Percentiles rank a stretch among this genome's conserved stretches.
Conservation (phyloP, 2,888 invertebrate genomes). For the Thecophora atra region DNA sequence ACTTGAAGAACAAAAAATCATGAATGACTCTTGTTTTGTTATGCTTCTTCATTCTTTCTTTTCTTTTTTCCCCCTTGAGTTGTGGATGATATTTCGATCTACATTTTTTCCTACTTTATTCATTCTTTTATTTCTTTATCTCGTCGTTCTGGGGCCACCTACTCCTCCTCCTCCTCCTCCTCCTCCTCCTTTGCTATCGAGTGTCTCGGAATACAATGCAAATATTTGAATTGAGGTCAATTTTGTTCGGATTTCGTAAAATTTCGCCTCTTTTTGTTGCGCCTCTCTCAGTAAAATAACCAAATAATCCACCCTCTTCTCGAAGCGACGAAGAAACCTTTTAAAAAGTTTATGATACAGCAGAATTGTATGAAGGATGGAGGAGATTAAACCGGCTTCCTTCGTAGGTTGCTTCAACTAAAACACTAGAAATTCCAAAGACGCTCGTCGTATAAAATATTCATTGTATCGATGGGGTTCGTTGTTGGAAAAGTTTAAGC, state of each 20-base stretch:
- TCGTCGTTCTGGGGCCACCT: too few relatives aligned
- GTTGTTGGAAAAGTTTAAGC: too few relatives aligned
- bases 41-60: slow-evolving; percentile 1
- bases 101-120: background rate
- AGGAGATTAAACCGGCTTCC: too few relatives aligned
- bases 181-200: slow-evolving; percentile 6
- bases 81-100: too few relatives aligned
- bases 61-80: background rate
- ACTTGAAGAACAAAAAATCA: background rate
- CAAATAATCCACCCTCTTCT: slow-evolving; percentile 4
- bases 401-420: background rate
- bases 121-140: background rate
- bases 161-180: background rate
- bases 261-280: too few relatives aligned
- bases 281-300: too few relatives aligned
- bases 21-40: background rate
- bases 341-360: background rate
- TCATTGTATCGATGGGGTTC: slow-evolving; percentile 5
- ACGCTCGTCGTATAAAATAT: background rate
- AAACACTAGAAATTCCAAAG: slow-evolving; percentile 11
- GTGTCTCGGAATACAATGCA: background rate
- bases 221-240: slow-evolving; percentile 32
- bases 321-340: background rate
- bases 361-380: background rate
- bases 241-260: background rate